Percentiles rank a stretch among this genome's conserved stretches.
These are phyloP conservation scores for Buathra laborator DNA, from an alignment of 2,888 invertebrate genomes.

Conservation along the genomic window DNA sequence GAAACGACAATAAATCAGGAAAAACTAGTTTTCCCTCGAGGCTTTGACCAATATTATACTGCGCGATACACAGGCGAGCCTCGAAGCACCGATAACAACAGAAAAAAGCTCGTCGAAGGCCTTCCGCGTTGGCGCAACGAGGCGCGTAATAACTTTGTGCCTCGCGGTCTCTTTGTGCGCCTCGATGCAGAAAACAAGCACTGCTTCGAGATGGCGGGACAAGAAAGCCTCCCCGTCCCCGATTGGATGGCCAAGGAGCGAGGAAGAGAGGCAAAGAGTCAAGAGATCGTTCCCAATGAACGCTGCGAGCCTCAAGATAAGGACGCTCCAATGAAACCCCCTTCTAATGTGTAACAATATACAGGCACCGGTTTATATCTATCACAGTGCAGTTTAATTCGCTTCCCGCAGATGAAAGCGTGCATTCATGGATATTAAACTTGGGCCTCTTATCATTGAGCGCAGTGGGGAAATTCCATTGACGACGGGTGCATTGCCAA, in stretches of 20 bases:
- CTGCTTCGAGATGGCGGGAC: neutral
- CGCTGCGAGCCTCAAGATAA: slow-evolving; percentile 4
- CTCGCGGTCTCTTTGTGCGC: neutral
- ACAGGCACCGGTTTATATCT: neutral
- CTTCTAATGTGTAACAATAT: neutral
- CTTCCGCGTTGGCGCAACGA: slow-evolving; percentile 4
- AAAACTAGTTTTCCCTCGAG: neutral
- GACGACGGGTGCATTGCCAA: neutral
- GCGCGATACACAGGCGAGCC: neutral
- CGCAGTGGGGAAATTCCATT: neutral
- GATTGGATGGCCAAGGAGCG: too few relatives aligned
- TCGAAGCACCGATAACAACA: neutral
- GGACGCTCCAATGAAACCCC: neutral
- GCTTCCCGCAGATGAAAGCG: neutral
- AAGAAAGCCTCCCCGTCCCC: neutral
- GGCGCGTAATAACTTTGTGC: slow-evolving; percentile 7
- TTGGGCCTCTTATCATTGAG: neutral
- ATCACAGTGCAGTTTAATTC: neutral
- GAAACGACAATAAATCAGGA: slow-evolving; percentile 4
- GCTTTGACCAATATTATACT: slow-evolving; percentile 3
- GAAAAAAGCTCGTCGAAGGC: slow-evolving; percentile 2
- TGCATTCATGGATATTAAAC: slow-evolving; percentile 13
- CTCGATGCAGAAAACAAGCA: slow-evolving; percentile 15
- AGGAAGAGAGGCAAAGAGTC: neutral
- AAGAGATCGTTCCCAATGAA: slow-evolving; percentile 4